Evolutionary conservation across 2,888 invertebrate species (phyloP).

Genomic region (Andrena chrysosceles): DNA sequence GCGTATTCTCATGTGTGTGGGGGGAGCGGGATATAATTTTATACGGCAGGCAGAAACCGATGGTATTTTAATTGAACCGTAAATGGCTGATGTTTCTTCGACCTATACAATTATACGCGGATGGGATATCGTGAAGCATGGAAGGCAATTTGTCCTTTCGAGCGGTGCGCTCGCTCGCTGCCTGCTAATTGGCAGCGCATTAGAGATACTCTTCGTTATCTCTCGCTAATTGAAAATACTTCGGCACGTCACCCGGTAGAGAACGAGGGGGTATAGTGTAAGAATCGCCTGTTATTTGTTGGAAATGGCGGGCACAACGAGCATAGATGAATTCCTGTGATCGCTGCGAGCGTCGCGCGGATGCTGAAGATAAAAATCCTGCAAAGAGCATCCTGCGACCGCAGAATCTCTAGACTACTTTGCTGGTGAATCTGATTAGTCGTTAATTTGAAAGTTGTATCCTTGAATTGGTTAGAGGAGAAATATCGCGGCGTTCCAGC

Average conservation of each 20-base stretch:
- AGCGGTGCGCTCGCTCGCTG: slow-evolving; percentile 24
- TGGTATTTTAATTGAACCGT: slow-evolving; percentile 67
- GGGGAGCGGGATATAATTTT: slow-evolving; percentile 33
- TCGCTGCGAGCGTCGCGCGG: background rate
- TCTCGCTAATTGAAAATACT: slow-evolving; percentile 62
- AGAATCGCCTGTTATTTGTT: slow-evolving; percentile 36
- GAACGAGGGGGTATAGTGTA: slow-evolving; percentile 20
- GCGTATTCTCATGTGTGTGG: slow-evolving; percentile 17
- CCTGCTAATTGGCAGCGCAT: slow-evolving; percentile 63
- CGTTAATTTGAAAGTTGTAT: background rate
- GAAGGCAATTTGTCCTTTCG: slow-evolving; percentile 60
- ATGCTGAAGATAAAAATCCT: background rate
- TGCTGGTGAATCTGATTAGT: background rate
- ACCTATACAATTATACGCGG: slow-evolving; percentile 41
- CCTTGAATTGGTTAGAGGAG: background rate
- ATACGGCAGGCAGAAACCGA: slow-evolving; percentile 29
- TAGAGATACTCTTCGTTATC: slow-evolving; percentile 60
- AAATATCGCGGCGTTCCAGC: background rate
- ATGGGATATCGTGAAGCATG: slow-evolving; percentile 45
- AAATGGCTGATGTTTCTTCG: slow-evolving; percentile 49
- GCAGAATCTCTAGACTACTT: background rate
- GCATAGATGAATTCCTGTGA: slow-evolving; percentile 16
- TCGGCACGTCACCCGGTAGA: slow-evolving; percentile 44
- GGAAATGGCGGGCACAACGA: slow-evolving; percentile 3
- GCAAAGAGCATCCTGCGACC: background rate